phyloP scores from a whole-genome alignment of 2,113 vertebrate genomes.

The Pundamilia nyererei region DNA sequence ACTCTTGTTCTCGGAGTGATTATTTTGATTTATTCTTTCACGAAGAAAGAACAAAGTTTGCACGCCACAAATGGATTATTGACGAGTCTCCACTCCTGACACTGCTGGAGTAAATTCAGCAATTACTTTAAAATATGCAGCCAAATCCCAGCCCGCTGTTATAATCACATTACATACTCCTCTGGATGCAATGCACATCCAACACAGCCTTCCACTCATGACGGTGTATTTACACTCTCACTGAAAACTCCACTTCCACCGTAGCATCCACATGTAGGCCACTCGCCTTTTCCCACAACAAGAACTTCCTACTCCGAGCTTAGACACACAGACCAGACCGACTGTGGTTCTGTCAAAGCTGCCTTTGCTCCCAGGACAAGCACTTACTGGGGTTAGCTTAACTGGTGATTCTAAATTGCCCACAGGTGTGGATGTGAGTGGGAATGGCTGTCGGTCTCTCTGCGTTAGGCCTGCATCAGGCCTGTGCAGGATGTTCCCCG shows the following conservation, averaged over 20 bases:
- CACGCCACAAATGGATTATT: neutral
- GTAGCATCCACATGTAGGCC: neutral
- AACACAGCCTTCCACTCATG: neutral
- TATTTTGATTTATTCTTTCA: neutral
- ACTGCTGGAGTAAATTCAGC: neutral
- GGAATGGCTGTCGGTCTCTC: neutral
- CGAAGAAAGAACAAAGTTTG: neutral
- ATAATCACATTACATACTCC: neutral
- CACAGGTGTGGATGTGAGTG: neutral
- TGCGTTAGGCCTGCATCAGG: neutral
- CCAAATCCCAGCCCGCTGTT: neutral
- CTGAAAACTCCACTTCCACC: neutral
- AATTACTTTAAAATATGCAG: neutral
- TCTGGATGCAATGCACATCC: neutral
- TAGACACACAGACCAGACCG: neutral
- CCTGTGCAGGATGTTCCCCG: neutral
- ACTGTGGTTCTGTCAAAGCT: neutral
- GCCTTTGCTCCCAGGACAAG: neutral
- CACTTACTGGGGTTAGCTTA: neutral
- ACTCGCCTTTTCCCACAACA: neutral
- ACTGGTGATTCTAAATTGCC: neutral
- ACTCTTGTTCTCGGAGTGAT: neutral
- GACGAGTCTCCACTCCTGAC: neutral
- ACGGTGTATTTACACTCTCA: neutral
- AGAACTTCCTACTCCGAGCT: neutral